Evolutionary conservation across 2,888 invertebrate genomes (phyloP), one percentile per base, ranked within the genome.

Genomic region (Harpalus rubripes): DNA sequence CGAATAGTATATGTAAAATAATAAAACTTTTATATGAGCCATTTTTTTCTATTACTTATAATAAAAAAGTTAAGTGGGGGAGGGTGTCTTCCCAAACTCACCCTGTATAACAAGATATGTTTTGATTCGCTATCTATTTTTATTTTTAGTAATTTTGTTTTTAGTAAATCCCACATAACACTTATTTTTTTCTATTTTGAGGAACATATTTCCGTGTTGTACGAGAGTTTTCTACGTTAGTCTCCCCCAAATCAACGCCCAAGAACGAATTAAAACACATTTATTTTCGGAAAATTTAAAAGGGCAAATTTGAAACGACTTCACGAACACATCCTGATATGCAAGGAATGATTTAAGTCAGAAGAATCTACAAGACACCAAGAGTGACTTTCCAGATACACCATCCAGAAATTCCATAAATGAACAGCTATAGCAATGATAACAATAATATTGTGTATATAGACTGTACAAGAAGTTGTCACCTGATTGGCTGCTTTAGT

Each of bases 401-500:
- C 63, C 63, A 63, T 63, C 80, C 72, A 74, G 68, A 68, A 68
- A 22, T n/a, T 65, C 26, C 65, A 65, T 16, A 39, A 74, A 74
- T 74, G 18, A 74, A 44, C 72, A 74, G 72, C 72, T 74, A 74
- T 68, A 39, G 22, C 39, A 68, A 74, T 44, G 72, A 68, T 68
- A 74, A 74, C 44, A 18, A 74, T 74, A 74, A 74, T 74, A 74
- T 74, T 44, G 44, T 74, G 44, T 44, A 68, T 68, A 68, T 68
- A 52, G 68, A 68, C 68, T 74, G 72, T 74, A 74, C 72, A 74
- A 74, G 32, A 32, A 4, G 68, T n/a, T 39, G 68, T 16, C 44
- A 52, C 44, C 72, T 74, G 12, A 80, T 63, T 63, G 52, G 26
- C 15, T 81, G 72, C 12, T 80, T 86, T 88, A 89, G 86, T 91